Evolutionary conservation across 2,797 vertebrate species (phyloP).

Genomic region (Okamejei kenojei): DNA sequence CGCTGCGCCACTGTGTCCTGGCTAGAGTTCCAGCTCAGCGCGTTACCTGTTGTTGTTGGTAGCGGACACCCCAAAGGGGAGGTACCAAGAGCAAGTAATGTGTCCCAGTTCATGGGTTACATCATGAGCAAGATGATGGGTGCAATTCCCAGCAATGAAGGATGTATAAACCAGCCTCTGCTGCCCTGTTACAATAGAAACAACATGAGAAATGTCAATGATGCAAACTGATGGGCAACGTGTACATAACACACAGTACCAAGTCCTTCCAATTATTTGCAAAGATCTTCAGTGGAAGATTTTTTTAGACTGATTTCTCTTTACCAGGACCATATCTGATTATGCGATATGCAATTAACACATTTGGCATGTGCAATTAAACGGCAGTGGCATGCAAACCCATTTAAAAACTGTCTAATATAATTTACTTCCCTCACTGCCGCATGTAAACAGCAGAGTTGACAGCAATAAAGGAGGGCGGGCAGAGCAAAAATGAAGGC

Average conservation of each 20-base stretch:
- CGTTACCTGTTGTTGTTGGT: neutral
- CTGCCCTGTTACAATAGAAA: neutral
- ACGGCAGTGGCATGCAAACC: neutral
- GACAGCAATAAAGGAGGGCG: neutral
- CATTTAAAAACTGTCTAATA: slow-evolving; percentile 6
- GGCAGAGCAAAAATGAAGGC: neutral
- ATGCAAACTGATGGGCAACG: neutral
- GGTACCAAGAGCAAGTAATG: neutral
- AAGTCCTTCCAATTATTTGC: neutral
- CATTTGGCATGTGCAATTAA: slow-evolving; percentile 22
- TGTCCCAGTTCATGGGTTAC: neutral
- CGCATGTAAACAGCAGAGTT: neutral
- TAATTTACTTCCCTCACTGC: neutral
- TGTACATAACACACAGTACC: neutral
- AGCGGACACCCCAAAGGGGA: neutral
- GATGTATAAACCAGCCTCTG: neutral
- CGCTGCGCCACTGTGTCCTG: too few relatives aligned
- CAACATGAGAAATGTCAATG: neutral
- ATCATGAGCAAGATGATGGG: neutral
- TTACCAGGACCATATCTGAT: neutral
- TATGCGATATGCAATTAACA: slow-evolving; percentile 13
- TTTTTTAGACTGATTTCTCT: neutral
- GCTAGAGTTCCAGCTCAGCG: neutral
- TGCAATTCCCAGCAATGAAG: too few relatives aligned
- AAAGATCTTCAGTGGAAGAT: neutral